phyloP scores from a whole-genome alignment of 2,797 vertebrate species.

The Erethizon dorsatum region DNA sequence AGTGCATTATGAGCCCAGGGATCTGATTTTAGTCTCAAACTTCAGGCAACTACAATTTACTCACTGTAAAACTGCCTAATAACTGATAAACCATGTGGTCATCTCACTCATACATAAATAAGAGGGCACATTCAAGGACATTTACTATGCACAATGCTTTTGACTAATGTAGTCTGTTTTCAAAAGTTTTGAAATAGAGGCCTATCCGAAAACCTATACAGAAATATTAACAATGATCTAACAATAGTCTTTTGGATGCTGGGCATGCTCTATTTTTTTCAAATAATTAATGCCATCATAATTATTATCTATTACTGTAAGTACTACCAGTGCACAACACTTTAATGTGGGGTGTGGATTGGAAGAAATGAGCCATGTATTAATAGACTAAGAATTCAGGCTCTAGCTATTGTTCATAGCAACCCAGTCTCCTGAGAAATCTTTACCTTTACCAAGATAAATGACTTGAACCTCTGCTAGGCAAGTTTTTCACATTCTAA shows the following conservation, averaged over 20 bases:
- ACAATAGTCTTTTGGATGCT: background rate
- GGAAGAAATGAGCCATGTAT: background rate
- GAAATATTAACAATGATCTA: background rate
- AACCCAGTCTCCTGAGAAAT: slow-evolving; percentile 75
- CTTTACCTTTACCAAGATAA: slow-evolving; percentile 74
- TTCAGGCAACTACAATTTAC: background rate
- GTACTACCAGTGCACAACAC: background rate
- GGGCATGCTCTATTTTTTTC: slow-evolving; percentile 21
- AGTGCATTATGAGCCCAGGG: background rate
- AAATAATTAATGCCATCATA: slow-evolving; percentile 44
- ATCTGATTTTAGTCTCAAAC: slow-evolving; percentile 8
- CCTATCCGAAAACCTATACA: slow-evolving; percentile 7
- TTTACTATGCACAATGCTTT: background rate
- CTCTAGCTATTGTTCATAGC: slow-evolving; percentile 74
- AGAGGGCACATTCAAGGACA: background rate
- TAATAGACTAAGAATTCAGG: slow-evolving; percentile 56
- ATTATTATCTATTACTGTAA: slow-evolving; percentile 77
- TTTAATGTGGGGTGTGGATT: background rate
- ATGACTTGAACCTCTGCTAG: slow-evolving; percentile 62
- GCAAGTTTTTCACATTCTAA: slow-evolving; percentile 70
- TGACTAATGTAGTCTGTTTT: slow-evolving; percentile 18
- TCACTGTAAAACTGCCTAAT: slow-evolving; percentile 24
- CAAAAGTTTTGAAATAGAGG: slow-evolving; percentile 35
- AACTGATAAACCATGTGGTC: background rate
- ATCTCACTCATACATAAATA: background rate